These are phyloP conservation scores for Steromphala cineraria DNA, from an alignment of 2,888 invertebrate genomes.

Conservation along the genomic window DNA sequence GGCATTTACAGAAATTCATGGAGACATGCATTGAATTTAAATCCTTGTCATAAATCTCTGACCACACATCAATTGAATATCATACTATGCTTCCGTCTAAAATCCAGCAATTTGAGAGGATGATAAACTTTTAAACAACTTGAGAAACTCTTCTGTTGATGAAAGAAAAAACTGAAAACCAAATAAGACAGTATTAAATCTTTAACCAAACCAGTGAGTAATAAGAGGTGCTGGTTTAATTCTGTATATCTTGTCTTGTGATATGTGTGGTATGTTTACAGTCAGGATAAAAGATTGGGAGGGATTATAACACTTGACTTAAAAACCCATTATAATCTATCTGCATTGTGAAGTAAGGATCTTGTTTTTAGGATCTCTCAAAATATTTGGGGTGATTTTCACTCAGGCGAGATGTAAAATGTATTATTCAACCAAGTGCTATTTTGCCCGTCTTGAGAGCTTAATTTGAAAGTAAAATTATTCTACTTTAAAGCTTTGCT, in stretches of 20 bases:
- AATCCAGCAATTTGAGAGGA: too few relatives aligned
- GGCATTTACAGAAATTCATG: too few relatives aligned
- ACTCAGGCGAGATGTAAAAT: not conserved
- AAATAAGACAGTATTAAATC: not conserved
- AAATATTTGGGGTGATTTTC: not conserved
- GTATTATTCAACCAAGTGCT: not conserved
- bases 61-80: too few relatives aligned
- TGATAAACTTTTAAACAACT: too few relatives aligned
- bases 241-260: not conserved
- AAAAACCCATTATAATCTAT: not conserved
- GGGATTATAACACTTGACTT: not conserved
- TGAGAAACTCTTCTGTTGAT: too few relatives aligned
- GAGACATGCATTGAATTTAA: too few relatives aligned
- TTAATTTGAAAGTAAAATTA: constrained; percentile 12
- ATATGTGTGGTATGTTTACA: not conserved
- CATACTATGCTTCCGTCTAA: too few relatives aligned
- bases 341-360: not conserved
- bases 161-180: too few relatives aligned
- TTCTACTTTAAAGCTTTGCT: too few relatives aligned
- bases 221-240: not conserved
- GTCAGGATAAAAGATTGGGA: not conserved
- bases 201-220: not conserved
- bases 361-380: not conserved
- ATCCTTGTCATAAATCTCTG: too few relatives aligned
- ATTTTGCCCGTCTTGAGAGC: not conserved